Conservation (phyloP, 2,797 vertebrate species). For the Rhinophrynus dorsalis region DNA sequence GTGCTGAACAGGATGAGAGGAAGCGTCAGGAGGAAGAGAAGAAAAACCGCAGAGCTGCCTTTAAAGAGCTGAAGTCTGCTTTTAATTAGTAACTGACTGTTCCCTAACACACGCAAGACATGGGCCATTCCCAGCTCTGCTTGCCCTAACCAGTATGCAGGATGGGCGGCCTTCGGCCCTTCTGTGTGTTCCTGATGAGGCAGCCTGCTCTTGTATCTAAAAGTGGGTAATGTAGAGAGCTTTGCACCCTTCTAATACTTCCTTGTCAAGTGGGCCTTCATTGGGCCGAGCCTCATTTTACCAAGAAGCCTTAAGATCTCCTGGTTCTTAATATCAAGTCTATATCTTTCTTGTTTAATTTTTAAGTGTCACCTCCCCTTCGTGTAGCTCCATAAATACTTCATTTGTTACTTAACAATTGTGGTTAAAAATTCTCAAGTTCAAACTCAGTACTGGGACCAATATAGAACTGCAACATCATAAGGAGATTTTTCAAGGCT, state of each 20-base stretch:
- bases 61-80: conserved; percentile 87
- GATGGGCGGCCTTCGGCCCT: not conserved
- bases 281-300: not conserved
- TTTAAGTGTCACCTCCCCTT: too few relatives aligned
- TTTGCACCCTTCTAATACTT: not conserved
- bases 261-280: not conserved
- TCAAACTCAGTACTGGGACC: too few relatives aligned
- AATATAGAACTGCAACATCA: too few relatives aligned
- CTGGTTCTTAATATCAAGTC: not conserved
- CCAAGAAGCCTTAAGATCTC: not conserved
- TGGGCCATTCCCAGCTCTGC: conserved; percentile 7
- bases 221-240: not conserved
- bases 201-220: not conserved
- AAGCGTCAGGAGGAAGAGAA: conserved; percentile 83
- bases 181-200: not conserved
- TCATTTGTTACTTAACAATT: too few relatives aligned
- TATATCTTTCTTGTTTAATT: too few relatives aligned
- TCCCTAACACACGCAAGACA: conserved; percentile 35
- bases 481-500: too few relatives aligned
- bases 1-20: conserved; percentile 87
- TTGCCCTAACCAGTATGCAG: not conserved
- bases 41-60: conserved; percentile 84
- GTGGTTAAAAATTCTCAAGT: too few relatives aligned
- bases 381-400: too few relatives aligned
- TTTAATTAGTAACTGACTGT: conserved; percentile 72